Base-by-base conservation (phyloP, 2,113 vertebrate genomes). In the Macheiramphus alcinus region DNA sequence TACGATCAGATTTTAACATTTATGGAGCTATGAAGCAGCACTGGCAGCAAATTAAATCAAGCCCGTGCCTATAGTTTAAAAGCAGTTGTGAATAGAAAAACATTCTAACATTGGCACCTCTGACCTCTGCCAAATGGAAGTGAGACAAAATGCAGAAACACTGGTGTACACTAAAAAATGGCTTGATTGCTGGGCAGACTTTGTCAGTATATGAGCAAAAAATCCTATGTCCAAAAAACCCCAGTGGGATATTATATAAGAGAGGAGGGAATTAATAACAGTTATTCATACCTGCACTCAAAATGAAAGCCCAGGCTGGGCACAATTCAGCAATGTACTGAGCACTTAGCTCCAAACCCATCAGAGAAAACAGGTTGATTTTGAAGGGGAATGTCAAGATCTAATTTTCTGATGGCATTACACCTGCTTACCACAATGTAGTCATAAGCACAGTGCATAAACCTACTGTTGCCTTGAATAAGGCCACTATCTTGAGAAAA, bases 41-140 rank as follows among this genome's bases (percentile, higher is more conserved):
- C 25, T 83, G 68, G 34, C 8, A 61, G 61, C 56, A 94, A 96
- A 94, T 88, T 95, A 90, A 91, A 92, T 84, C 20, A 75, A 71
- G 13, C 6, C 20, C 74, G 19, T 48, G 42, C 13, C 36, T 83
- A 18, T 32, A 72, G 26, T 61, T 94, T 75, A 63, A 88, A 36
- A 90, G n/a, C 9, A 47, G 7, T 53, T 91, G 63, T 52, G 88
- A 56, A 55, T 4, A 94, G 67, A 81, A 79, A 47, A 84, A 32
- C 50, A 80, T 56, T 43, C 88, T 80, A 86, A 55, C 36, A 36
- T 25, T 31, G 15, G 4, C 21, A 90, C 12, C 34, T 86, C 67
- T 94, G 72, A 75, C n/a, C 78, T 82, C 65, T 84, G n/a, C 31
- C 42, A 85, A 82, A 85, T 42, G 31, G 8, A 94, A 89, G 34